A percentile compares a stretch with the other conserved stretches of the same genome.
These are phyloP conservation scores for Ispidina picta DNA, from an alignment of 2,797 vertebrate genomes.

Conservation along the genomic window DNA sequence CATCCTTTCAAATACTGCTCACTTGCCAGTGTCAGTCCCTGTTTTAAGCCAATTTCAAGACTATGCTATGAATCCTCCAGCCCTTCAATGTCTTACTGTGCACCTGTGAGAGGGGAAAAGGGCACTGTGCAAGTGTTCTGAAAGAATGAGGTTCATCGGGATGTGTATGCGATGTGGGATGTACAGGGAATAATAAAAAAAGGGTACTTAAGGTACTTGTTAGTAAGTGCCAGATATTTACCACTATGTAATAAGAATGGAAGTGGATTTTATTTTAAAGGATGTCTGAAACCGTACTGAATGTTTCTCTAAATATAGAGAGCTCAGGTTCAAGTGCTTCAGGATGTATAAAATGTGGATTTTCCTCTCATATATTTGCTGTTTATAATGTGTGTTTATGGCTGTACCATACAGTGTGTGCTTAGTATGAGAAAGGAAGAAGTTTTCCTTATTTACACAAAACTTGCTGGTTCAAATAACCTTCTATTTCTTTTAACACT, in stretches of 20 bases:
- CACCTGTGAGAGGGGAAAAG: conserved; percentile 10
- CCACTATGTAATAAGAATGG: neutral
- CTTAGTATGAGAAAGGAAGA: conserved; percentile 26
- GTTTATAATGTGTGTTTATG: conserved; percentile 64
- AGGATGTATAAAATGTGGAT: conserved; percentile 64
- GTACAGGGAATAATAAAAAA: rapidly evolving
- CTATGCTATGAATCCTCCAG: neutral
- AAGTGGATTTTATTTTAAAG: conserved; percentile 16
- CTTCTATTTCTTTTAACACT: conserved; percentile 9
- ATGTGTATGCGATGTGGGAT: neutral
- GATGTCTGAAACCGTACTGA: neutral
- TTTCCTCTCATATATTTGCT: conserved; percentile 63
- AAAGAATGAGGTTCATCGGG: neutral
- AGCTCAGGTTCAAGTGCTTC: conserved; percentile 52
- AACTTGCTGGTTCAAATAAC: conserved; percentile 18
- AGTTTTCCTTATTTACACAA: conserved; percentile 53
- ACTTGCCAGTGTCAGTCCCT: neutral
- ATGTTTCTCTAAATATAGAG: conserved; percentile 51
- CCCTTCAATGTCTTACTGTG: neutral
- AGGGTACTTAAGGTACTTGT: neutral
- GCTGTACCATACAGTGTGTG: neutral
- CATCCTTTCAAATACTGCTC: neutral
- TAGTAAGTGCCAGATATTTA: conserved; percentile 48
- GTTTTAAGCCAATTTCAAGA: neutral
- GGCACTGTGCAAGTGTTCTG: neutral